These are phyloP conservation scores for Metaphire vulgaris DNA, from an alignment of 1,140 invertebrate species.

Conservation along the genomic window DNA sequence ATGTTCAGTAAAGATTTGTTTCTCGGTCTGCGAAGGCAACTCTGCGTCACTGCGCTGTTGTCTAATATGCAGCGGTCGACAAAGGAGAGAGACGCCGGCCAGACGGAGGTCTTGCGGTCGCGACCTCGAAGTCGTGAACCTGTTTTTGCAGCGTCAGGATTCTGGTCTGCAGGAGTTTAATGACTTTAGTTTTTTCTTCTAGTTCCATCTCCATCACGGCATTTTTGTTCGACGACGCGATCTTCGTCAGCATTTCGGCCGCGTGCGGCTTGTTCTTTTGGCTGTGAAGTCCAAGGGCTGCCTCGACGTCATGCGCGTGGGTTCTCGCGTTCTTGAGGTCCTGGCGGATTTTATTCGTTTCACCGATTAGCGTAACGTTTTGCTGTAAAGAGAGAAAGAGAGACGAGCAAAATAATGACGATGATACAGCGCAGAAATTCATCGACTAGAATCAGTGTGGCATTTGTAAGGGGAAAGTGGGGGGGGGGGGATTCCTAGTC, in stretches of 20 bases:
- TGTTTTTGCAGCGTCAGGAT: slow-evolving; percentile 41
- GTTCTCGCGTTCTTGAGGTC: slow-evolving; percentile 62
- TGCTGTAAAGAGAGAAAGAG: slow-evolving; percentile 64
- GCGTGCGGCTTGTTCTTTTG: slow-evolving; percentile 57
- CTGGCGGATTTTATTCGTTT: slow-evolving; percentile 65
- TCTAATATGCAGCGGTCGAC: not conserved
- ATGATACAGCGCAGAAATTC: no score
- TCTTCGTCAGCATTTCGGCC: slow-evolving; percentile 58
- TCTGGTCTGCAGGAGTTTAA: slow-evolving; percentile 49
- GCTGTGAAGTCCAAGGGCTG: slow-evolving; percentile 59
- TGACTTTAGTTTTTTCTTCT: slow-evolving; percentile 52
- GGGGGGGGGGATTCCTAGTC: no score
- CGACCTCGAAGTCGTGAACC: not conserved
- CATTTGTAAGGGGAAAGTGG: no score
- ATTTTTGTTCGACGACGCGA: slow-evolving; percentile 58
- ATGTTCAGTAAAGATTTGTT: no score
- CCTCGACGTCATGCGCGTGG: slow-evolving; percentile 64
- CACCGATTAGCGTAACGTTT: slow-evolving; percentile 66
- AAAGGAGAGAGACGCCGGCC: not conserved
- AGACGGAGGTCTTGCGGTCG: not conserved
- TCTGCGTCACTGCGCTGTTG: no score
- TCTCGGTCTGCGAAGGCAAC: no score
- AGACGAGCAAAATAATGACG: no score
- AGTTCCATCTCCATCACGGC: slow-evolving; percentile 61
- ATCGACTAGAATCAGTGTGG: no score